phyloP scores from a whole-genome alignment of 2,113 vertebrate genomes.

The Oenanthe melanoleuca region DNA sequence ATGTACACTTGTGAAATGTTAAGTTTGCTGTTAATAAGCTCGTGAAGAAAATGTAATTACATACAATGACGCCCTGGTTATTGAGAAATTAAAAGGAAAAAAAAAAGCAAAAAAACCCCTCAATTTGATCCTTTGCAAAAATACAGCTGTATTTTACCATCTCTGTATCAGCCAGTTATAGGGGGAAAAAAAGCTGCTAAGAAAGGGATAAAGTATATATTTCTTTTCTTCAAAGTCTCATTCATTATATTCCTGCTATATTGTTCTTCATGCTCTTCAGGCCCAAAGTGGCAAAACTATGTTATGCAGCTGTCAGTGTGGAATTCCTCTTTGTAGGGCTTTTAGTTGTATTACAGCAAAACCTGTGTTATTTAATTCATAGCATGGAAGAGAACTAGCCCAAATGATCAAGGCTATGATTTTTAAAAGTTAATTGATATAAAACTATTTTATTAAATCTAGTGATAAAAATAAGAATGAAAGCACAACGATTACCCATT shows the following conservation, averaged over 20 bases:
- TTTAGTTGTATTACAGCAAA: not conserved
- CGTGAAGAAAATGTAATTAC: not conserved
- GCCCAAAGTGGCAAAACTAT: not conserved
- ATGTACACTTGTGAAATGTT: not conserved
- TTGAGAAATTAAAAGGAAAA: not conserved
- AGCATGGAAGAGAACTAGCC: not conserved
- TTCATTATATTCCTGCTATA: not conserved
- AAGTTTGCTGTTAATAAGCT: slow-evolving; percentile 7
- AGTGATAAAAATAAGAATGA: not conserved
- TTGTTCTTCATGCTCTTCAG: not conserved
- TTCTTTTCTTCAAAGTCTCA: not conserved
- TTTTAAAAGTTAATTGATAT: not conserved
- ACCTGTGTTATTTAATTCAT: not conserved
- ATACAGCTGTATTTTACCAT: not conserved
- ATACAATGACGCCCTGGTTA: accelerated
- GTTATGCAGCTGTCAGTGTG: not conserved
- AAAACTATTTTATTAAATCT: not conserved
- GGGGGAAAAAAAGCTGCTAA: not conserved
- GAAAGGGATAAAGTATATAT: not conserved
- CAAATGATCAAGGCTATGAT: not conserved
- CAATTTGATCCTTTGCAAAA: not conserved
- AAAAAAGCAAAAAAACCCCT: not conserved
- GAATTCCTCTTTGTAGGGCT: not conserved
- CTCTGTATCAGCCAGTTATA: not conserved
- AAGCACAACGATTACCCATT: not conserved